These are phyloP conservation scores for Enteromius afrohamiltoni DNA, from an alignment of 2,797 vertebrate species.

Conservation along the genomic window DNA sequence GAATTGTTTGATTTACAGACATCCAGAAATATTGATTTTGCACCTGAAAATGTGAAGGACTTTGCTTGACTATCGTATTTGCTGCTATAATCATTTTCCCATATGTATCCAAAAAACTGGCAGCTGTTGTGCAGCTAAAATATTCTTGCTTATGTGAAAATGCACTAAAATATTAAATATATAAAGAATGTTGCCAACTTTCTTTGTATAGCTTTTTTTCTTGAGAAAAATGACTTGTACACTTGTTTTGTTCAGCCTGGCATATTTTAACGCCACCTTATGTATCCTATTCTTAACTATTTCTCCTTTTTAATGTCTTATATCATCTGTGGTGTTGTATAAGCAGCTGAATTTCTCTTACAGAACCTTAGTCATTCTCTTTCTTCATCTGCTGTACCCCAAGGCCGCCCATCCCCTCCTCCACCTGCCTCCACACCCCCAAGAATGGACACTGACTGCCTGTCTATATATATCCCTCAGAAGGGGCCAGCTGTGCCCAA, in stretches of 20 bases:
- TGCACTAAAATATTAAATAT: constrained; percentile 47
- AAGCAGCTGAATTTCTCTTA: constrained; percentile 50
- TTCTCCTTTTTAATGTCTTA: neutral
- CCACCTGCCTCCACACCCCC: constrained; percentile 69
- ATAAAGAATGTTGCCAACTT: neutral
- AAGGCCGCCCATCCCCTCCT: constrained; percentile 51
- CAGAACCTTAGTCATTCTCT: constrained; percentile 36
- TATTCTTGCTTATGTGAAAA: constrained; percentile 30
- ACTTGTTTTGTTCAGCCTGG: constrained; percentile 13
- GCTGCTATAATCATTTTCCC: constrained; percentile 1
- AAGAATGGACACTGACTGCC: constrained; percentile 79
- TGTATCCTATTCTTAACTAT: constrained; percentile 3
- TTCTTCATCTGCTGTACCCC: constrained; percentile 55
- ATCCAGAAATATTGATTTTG: neutral
- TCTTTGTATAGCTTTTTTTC: neutral
- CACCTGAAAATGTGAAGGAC: constrained; percentile 3
- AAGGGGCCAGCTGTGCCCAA: constrained; percentile 76
- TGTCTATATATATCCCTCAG: constrained; percentile 91
- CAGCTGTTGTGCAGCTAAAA: constrained; percentile 16
- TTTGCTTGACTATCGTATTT: constrained; percentile 11
- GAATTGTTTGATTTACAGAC: neutral
- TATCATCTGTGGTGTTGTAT: constrained; percentile 28
- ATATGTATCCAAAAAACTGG: neutral
- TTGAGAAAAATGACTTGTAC: neutral
- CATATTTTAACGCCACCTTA: neutral